A percentile compares a stretch with the other conserved stretches of the same genome.
phyloP scores from a whole-genome alignment of 2,888 invertebrate species.

The Oscheius myriophilus region DNA sequence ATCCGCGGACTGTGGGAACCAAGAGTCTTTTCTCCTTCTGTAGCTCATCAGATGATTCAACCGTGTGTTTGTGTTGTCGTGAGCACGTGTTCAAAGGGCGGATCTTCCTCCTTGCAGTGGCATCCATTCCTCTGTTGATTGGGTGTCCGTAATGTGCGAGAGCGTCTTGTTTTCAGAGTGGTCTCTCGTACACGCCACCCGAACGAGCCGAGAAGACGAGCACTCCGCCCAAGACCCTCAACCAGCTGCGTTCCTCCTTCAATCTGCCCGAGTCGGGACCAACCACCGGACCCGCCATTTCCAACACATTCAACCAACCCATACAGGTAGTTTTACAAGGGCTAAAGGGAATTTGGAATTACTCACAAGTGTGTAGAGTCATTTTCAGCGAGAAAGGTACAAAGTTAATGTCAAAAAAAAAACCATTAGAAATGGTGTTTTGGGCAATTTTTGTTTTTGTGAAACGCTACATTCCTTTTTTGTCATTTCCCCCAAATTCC shows the following conservation, averaged over 20 bases:
- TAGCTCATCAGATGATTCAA: neutral
- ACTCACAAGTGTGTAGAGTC: neutral
- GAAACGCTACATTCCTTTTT: neutral
- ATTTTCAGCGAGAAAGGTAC: neutral
- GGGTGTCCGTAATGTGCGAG: neutral
- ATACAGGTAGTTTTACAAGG: neutral
- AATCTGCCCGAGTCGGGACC: constrained; percentile 36
- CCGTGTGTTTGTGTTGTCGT: constrained; percentile 14
- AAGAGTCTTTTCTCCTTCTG: too few species aligned
- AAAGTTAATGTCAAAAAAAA: too few species aligned
- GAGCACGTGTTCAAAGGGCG: neutral
- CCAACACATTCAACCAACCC: too few species aligned
- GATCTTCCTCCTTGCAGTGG: constrained; percentile 15
- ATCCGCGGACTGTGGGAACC: too few species aligned
- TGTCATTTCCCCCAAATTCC: neutral
- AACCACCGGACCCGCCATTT: constrained; percentile 12
- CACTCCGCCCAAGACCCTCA: constrained; percentile 49
- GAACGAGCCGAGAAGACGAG: constrained; percentile 26
- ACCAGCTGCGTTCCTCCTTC: constrained; percentile 65
- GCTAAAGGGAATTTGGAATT: neutral
- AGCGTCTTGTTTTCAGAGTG: constrained; percentile 44
- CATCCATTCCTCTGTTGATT: constrained; percentile 3
- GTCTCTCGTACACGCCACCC: constrained; percentile 48
- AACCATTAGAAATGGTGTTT: neutral
- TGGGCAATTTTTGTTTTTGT: neutral